Evolutionary conservation across 37 sponge, comb jelly and placozoan genomes (phyloP), one percentile per base, ranked within the genome.

Genomic region (Spongilla lacustris): DNA sequence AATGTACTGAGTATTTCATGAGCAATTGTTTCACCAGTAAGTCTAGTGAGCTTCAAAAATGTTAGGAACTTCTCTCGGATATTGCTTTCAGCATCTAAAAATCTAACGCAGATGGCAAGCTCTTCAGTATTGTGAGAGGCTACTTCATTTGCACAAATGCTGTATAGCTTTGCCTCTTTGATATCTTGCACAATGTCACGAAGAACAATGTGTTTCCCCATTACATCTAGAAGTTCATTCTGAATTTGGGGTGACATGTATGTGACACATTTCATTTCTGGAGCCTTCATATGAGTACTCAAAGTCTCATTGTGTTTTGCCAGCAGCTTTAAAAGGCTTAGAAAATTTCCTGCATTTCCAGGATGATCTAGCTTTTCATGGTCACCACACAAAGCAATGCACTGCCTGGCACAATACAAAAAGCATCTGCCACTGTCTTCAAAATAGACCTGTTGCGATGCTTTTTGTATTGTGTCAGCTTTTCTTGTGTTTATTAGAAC

Each of bases 341-440:
- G 27, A 28, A 81, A 81, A 69, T 85, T 85, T 22, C 86, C 86
- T 37, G 86, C 70, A 78, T 85, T 85, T n/a, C n/a, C n/a, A n/a
- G n/a, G n/a, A n/a, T n/a, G n/a, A 19, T 31, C 81, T 9, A 67
- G 8, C 0, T 67, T 30, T 81, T 85, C 86, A 75, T 34, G 0
- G 67, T 85, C 77, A 0, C 86, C 86, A 21, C 86, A 0, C 4
- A 85, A 26, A 17, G 86, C 79, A 69, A 85, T 78, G 71, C 86
- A 85, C 86, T 85, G n/a, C n/a, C n/a, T n/a, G n/a, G n/a, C n/a
- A n/a, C n/a, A 79, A 81, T 33, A 13, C 78, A 75, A 46, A 81
- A 6, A 32, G 79, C 68, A 5, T 24, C 49, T 17, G 71, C 76
- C 10, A 85, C 48, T 13, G n/a, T 21, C 4, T 49, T 27, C 10